Conservation (phyloP, 2,113 vertebrate genomes). For the Orthonyx spaldingii region DNA sequence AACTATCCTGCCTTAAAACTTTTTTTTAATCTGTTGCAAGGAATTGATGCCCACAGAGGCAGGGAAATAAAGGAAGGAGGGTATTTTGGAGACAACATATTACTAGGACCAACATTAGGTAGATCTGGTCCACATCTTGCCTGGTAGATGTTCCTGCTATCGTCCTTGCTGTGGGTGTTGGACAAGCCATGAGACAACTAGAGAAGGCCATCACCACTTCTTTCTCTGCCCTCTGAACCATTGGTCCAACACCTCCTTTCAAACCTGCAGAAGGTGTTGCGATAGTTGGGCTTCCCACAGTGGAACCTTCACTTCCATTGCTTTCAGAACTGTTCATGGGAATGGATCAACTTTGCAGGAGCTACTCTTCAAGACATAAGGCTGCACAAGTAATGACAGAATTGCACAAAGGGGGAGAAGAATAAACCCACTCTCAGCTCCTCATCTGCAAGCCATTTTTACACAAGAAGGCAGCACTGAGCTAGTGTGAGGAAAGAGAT, state of each 20-base stretch:
- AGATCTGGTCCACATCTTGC: background rate
- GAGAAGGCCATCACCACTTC: background rate
- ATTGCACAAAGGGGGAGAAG: background rate
- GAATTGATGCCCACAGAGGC: background rate
- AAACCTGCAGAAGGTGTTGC: background rate
- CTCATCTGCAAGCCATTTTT: background rate
- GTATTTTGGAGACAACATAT: background rate
- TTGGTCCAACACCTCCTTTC: background rate
- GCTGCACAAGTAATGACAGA: background rate
- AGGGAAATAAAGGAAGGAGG: background rate
- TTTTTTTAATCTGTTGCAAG: background rate
- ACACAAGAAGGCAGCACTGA: background rate
- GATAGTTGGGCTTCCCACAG: background rate
- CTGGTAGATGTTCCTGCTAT: background rate
- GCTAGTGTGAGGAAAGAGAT: background rate
- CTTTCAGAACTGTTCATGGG: background rate
- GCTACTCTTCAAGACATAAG: background rate
- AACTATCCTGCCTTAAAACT: fast-evolving
- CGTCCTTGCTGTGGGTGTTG: background rate
- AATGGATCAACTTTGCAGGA: background rate
- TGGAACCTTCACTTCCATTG: background rate
- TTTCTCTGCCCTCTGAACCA: background rate
- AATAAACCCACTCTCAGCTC: background rate
- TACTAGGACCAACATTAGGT: background rate
- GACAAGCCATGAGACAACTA: background rate